phyloP scores from a whole-genome alignment of 2,888 invertebrate species.

The Tinea trinotella region DNA sequence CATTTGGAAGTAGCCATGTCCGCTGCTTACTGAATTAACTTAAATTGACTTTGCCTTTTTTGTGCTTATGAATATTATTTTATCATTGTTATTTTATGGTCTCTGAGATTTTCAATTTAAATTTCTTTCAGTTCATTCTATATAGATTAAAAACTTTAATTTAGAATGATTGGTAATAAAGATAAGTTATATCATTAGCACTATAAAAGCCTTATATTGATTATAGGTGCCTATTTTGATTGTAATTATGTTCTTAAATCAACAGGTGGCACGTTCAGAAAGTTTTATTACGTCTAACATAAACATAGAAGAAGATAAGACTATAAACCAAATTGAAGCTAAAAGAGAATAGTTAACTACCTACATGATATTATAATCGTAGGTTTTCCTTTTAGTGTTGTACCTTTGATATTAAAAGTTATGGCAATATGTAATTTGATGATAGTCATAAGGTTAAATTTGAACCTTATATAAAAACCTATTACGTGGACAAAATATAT shows the following conservation, averaged over 20 bases:
- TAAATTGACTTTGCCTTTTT: slow-evolving; percentile 57
- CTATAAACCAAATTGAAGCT: slow-evolving; percentile 3
- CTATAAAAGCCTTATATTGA: background rate
- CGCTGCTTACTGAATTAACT: slow-evolving; percentile 69
- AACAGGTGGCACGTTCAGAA: slow-evolving; percentile 12
- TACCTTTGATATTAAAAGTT: no score
- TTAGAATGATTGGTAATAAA: background rate
- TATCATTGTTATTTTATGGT: slow-evolving; percentile 5
- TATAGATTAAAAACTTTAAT: background rate
- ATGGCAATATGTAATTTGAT: no score
- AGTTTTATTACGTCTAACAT: slow-evolving; percentile 1
- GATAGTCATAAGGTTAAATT: no score
- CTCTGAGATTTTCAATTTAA: background rate
- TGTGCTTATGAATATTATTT: slow-evolving; percentile 32
- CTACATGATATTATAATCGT: background rate
- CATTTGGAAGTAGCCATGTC: slow-evolving; percentile 70
- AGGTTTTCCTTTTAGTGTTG: background rate
- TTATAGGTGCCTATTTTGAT: background rate
- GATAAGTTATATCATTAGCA: background rate
- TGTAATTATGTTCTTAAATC: slow-evolving; percentile 6
- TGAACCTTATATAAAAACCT: no score
- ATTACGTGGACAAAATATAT: no score
- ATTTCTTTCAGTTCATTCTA: background rate
- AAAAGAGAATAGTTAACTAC: background rate
- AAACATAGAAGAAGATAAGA: slow-evolving; percentile 4